Base-by-base conservation (phyloP, 2,113 vertebrate species). In the Polypterus bichir region DNA sequence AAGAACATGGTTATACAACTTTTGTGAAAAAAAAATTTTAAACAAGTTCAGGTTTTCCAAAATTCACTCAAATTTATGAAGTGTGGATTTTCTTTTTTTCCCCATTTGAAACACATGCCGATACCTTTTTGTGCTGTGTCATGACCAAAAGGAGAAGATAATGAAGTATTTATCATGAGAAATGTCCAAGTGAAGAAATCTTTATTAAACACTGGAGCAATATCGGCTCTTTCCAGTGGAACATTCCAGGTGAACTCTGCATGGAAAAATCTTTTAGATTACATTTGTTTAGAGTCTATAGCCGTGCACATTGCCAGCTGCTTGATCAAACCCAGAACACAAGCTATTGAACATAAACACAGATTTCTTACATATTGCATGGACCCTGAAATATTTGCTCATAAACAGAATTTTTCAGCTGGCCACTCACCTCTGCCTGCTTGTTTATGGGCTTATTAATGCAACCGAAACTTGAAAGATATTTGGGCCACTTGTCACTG, bases 131-230 rank as follows among this genome's bases (percentile, higher is more conserved):
- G 27, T 27, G 27, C 27, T 27, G 27, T 27, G 27, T 27, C 27
- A 27, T 2, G 2, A 62, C 64, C 62, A 74, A 69, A 47, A 71
- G 66, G 66, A 59, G 60, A 57, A 2, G 3, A 70, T 66, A 69
- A 69, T 69, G 73, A 74, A 73, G 61, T 63, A 73, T 74, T 74
- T 74, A 73, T 71, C 62, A 76, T 74, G 61, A 59, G 49, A 62
- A 76, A 75, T 69, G 70, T 74, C 72, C 61, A 8, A 49, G 70
- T 65, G 71, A 44, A 75, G 73, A 75, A 79, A 71, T 57, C 62
- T 71, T 68, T 66, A 62, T 64, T 80, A 76, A 83, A 78, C 76
- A 81, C 59, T 1, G 48, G 67, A 69, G 67, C 70, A 56, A 48
- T 63, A 63, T 56, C 55, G 57, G 57, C 61, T 63, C 70, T 67